Conservation (phyloP, 2,888 invertebrate species). For the Dorcus hopei region DNA sequence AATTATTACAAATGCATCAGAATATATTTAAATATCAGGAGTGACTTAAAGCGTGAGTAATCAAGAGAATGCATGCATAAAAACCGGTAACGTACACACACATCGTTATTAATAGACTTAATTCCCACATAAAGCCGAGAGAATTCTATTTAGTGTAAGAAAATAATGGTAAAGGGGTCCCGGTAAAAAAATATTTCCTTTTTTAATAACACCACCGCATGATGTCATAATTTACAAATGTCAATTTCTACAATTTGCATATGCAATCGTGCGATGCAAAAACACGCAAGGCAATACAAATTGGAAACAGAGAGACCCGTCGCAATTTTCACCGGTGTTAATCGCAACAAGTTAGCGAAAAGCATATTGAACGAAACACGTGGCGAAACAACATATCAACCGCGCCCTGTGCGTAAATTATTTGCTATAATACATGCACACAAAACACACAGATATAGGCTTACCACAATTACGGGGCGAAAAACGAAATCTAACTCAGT, state of each 20-base stretch:
- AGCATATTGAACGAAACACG: constrained; percentile 23
- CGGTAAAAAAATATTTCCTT: too few species aligned
- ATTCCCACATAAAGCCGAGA: too few species aligned
- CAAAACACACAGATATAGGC: constrained; percentile 4
- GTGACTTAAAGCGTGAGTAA: too few species aligned
- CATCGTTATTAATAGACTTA: not conserved
- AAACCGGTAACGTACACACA: not conserved
- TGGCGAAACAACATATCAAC: constrained; percentile 22
- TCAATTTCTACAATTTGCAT: constrained; percentile 13
- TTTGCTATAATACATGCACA: too few species aligned
- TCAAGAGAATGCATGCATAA: not conserved
- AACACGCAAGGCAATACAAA: too few species aligned
- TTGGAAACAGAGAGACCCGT: too few species aligned
- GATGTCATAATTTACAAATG: constrained; percentile 15
- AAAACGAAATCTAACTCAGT: constrained; percentile 3
- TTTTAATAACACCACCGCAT: not conserved
- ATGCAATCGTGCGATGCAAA: not conserved
- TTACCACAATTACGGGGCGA: constrained; percentile 29
- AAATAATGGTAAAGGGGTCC: too few species aligned
- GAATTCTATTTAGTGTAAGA: too few species aligned
- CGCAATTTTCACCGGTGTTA: too few species aligned
- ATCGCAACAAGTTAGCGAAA: not conserved
- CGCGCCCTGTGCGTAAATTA: constrained; percentile 23
- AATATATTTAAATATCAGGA: not conserved
- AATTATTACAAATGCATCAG: too few species aligned